Percentiles rank a stretch among this genome's conserved stretches.
These are phyloP conservation scores for Pterophyllum scalare DNA, from an alignment of 2,113 vertebrate species.

Conservation along the genomic window DNA sequence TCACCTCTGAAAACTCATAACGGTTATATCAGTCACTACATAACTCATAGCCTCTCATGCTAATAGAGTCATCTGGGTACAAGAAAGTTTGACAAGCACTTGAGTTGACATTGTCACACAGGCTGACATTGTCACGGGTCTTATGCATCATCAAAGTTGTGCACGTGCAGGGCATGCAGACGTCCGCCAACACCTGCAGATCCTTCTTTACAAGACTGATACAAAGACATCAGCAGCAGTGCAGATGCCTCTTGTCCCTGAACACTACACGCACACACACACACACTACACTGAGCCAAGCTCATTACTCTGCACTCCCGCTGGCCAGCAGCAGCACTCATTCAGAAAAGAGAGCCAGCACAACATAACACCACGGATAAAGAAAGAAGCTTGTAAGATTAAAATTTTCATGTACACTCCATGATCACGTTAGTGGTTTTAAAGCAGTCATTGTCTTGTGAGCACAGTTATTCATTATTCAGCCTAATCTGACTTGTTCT, in stretches of 20 bases:
- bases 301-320: slow-evolving; percentile 35
- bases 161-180: neutral
- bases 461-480: slow-evolving; percentile 5
- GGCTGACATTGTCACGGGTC: too few species aligned
- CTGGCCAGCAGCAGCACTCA: slow-evolving; percentile 19
- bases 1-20: slow-evolving; percentile 27
- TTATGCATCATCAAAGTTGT: slow-evolving; percentile 19
- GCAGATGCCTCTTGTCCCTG: slow-evolving; percentile 40
- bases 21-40: neutral
- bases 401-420: neutral
- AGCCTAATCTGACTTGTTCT: slow-evolving; percentile 1
- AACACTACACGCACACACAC: neutral
- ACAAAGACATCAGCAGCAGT: slow-evolving; percentile 25
- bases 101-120: slow-evolving; percentile 23
- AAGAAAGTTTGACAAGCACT: slow-evolving; percentile 29
- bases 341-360: slow-evolving; percentile 44
- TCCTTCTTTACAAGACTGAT: neutral
- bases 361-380: neutral
- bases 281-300: slow-evolving; percentile 2
- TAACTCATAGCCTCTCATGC: neutral
- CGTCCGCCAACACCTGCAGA: slow-evolving; percentile 12
- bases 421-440: slow-evolving; percentile 3
- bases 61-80: slow-evolving; percentile 2
- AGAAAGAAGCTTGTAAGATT: neutral
- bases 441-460: slow-evolving; percentile 4